Evolutionary conservation across 2,888 invertebrate species (phyloP).

Genomic region (Microplitis manilae): DNA sequence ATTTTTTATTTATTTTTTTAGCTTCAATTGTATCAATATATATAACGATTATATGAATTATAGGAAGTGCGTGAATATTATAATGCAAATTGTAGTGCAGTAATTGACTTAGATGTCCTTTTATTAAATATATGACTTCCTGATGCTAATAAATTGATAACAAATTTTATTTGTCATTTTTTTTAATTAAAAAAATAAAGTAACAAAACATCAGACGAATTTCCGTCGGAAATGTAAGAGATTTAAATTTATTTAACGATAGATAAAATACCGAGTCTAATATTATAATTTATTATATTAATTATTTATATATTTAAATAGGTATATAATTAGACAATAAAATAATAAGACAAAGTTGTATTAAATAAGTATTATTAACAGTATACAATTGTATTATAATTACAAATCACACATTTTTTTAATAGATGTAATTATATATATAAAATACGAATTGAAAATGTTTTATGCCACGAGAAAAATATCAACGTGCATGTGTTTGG

Average conservation of each 20-base stretch:
- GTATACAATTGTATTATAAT: slow-evolving; percentile 63
- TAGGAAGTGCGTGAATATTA: not conserved
- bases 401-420: slow-evolving; percentile 66
- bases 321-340: not conserved
- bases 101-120: not conserved
- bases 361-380: slow-evolving; percentile 63
- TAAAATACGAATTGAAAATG: not conserved
- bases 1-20: not conserved
- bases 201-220: not conserved
- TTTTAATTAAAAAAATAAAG: not conserved
- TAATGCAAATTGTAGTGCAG: not conserved
- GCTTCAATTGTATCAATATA: not conserved
- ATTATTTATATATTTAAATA: not conserved
- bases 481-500: not conserved
- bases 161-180: not conserved
- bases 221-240: not conserved
- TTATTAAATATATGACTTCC: not conserved
- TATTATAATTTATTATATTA: not conserved
- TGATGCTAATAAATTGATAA: not conserved
- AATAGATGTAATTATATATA: not conserved
- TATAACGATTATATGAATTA: not conserved
- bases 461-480: not conserved
- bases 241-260: not conserved
- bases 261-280: not conserved
- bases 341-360: slow-evolving; percentile 34